Base-by-base conservation (phyloP, 2,113 vertebrate genomes). In the Holacanthus passer region DNA sequence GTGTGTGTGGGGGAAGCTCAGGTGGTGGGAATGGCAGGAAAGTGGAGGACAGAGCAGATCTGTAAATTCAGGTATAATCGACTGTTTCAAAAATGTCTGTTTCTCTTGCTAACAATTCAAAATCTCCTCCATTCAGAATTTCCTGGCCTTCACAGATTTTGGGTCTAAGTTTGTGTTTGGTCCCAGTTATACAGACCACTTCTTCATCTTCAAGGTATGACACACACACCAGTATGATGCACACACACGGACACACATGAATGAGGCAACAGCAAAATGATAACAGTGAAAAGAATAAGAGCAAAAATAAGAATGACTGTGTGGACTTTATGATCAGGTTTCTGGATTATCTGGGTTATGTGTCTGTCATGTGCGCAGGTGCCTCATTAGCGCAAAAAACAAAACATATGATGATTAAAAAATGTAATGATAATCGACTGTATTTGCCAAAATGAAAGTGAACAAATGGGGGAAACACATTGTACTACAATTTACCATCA, bases 101-200 rank as follows among this genome's bases (percentile, higher is more conserved):
- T 43, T 84, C 17, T 73, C 14, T 64, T 66, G 27, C 22, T 77
- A 45, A 81, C 4, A 4, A 58, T 63, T 56, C 1, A 43, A 80
- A 79, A 50, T 88, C 32, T 87, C 43, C 19, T 70, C 72, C 41
- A 3, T 58, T 50, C 80, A 94, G 94, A 60, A 2, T 0, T 97
- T 98, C 81, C 64, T 97, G 87, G 95, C 87, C 1, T 96, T 96
- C 48, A 81, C 95, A 29, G 90, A 97, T 31, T 50, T 84, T 43
- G 96, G 97, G 13, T 94, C 96, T 37, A 75, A 83, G 58, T 98
- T 98, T 90, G 94, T 98, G 29, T 97, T 98, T 10, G 96, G 97
- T 67, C 86, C 94, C 27, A 96, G 86, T 41, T 97, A 95, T 5
- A 86, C 4, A 0, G 95, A 97, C 37, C 96, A 98, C 86, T 95